A percentile compares a stretch with the other conserved stretches of the same genome.
Conservation (phyloP, 2,797 vertebrate genomes). For the Bradypodion pumilum region DNA sequence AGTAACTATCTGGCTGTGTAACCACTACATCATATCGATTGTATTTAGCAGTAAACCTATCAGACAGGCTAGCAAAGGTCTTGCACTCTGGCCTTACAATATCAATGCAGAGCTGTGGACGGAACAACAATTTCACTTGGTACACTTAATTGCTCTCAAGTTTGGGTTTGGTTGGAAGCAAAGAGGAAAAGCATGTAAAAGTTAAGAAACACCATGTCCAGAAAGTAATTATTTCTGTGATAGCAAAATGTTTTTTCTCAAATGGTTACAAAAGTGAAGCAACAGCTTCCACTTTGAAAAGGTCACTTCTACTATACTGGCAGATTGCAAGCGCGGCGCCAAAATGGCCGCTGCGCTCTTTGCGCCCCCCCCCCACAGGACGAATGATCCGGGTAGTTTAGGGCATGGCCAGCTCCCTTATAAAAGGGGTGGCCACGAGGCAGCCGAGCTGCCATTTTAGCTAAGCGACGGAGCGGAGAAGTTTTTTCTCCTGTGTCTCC, state of each 20-base stretch:
- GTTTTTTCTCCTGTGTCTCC: too few relatives aligned
- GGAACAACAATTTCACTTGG: background rate
- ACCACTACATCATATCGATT: background rate
- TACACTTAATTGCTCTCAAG: background rate
- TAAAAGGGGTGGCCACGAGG: too few relatives aligned
- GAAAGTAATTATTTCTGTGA: accelerated
- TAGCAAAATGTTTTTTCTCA: background rate
- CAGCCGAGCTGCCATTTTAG: too few relatives aligned
- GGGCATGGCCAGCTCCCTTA: too few relatives aligned
- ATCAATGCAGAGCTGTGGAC: background rate
- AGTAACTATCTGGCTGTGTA: background rate
- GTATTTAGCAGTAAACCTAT: background rate
- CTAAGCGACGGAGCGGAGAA: too few relatives aligned
- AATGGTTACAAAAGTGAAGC: conserved; percentile 27
- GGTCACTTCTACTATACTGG: conserved; percentile 28
- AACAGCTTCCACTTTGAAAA: conserved; percentile 20
- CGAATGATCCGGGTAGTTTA: too few relatives aligned
- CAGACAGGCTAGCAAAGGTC: background rate
- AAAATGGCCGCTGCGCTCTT: too few relatives aligned
- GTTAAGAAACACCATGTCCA: background rate
- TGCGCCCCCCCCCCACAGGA: too few relatives aligned
- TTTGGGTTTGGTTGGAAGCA: background rate
- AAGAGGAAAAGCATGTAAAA: background rate
- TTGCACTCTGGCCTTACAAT: background rate
- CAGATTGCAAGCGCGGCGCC: too few relatives aligned